Base-by-base conservation (phyloP, 2,113 vertebrate genomes). In the Grus americana region DNA sequence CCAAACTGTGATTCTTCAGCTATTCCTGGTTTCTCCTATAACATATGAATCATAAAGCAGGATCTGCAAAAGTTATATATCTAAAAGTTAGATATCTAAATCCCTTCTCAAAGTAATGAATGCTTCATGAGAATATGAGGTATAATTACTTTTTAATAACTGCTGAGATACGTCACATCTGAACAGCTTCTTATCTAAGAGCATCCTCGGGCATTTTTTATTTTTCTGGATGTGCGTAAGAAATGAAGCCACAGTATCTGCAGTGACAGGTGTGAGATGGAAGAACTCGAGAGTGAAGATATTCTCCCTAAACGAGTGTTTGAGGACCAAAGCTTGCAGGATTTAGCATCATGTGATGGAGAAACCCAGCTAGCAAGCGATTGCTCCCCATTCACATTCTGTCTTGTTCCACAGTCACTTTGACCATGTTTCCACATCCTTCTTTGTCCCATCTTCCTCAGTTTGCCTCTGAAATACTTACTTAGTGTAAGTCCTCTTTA, bases 101-200 rank as follows among this genome's bases (percentile, higher is more conserved):
- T 52, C 66, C 46, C 30, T 82, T 79, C 80, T 78, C 76, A 86
- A 91, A 55, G 32, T 65, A 95, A 36, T 58, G 72, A 83, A 50
- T 65, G 76, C 66, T 93, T 55, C 22, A 7, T 50, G 46, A 81
- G 79, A 52, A 75, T 65, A 57, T 32, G 62, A 89, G 67, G 23
- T 79, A 57, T 66, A 79, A 93, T 86, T 94, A 21, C 54, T 84
- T 93, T 72, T 89, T 93, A 96, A 72, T 91, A 92, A 87, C 86
- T 85, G 52, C 92, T 49, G 76, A 81, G 44, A 49, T 89, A 29
- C 2, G 1, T 88, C 79, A 36, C 38, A 61, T 78, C 40, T 91
- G 47, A 94, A 52, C 57, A 87, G 49, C 34, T 89, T 86, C 87
- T 92, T 93, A 70, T 92, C 68, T 71, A n/a, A 27, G 36, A 61